Conservation (phyloP, 2,797 vertebrate species). For the Anableps anableps region DNA sequence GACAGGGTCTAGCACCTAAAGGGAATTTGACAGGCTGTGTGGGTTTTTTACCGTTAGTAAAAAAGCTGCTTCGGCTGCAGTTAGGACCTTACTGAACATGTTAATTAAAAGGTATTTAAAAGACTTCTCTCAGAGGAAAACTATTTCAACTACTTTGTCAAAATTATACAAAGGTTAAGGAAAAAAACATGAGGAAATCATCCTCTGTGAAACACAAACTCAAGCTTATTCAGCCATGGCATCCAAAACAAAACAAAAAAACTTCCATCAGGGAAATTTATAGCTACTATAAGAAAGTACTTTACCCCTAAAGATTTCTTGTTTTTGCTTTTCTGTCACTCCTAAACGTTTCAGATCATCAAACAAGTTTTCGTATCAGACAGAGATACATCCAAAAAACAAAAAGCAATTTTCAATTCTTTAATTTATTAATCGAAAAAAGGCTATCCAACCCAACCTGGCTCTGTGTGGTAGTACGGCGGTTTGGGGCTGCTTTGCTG, state of each 20-base stretch:
- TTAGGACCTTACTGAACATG: constrained; percentile 33
- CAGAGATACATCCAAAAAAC: not conserved
- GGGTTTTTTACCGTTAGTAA: constrained; percentile 28
- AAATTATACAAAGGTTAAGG: constrained; percentile 44
- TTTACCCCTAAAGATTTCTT: not conserved
- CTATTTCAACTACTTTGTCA: constrained; percentile 24
- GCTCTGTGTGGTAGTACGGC: not conserved
- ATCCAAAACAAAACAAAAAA: constrained; percentile 65
- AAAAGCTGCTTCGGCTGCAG: constrained; percentile 39
- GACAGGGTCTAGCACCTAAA: constrained; percentile 34
- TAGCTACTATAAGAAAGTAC: not conserved
- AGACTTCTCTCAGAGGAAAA: constrained; percentile 44
- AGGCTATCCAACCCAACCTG: not conserved
- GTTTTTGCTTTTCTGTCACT: not conserved
- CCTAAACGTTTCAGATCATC: not conserved
- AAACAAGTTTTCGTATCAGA: not conserved
- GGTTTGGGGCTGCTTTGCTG: not conserved
- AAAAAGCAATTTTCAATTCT: not conserved
- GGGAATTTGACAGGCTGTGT: constrained; percentile 47
- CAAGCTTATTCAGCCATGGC: constrained; percentile 64
- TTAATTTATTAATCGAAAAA: not conserved
- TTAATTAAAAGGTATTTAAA: constrained; percentile 54
- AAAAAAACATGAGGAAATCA: constrained; percentile 35
- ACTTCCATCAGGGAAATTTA: constrained; percentile 45
- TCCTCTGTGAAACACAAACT: constrained; percentile 65